Base-by-base conservation (phyloP, 2,113 vertebrate species). In the Engraulis encrasicolus region DNA sequence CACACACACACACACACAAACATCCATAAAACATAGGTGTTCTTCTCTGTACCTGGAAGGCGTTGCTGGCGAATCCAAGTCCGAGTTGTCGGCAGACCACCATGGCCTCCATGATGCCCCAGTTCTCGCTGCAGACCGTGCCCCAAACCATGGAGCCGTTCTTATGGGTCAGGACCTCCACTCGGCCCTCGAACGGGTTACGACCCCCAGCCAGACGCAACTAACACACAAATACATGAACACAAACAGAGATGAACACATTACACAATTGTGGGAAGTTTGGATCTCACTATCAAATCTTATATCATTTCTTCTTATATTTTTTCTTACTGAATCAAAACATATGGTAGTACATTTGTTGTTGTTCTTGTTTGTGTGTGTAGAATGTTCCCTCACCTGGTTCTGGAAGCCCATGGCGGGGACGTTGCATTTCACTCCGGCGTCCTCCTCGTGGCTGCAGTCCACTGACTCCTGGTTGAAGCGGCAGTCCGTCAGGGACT, bases 71-170 rank as follows among this genome's bases (percentile, higher is more conserved):
- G 0, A 98, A 99, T 0, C 98, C 98, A 82, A 98, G 89, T 58
- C 97, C 97, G 82, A 99, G 95, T 92, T 99, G 98, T 82, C 96
- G 91, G 85, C 98, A 99, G 86, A 99, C 97, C 80, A 99, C 97
- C 97, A 97, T 97, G 89, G 97, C 97, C 89, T 99, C 98, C 91
- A 97, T 92, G 0, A 96, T 97, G 61, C 97, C 94, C 98, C 98
- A 99, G 92, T 90, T 92, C 31, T 98, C 94, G 1, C 97, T 97
- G 78, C 98, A 99, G 78, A 99, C 95, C 0, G 95, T 94, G 14
- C 98, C 98, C 98, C 98, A 99, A 0, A 90, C 86, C 52, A 96
- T 89, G 0, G 95, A 96, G n/a, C 97, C 96, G 0, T 99, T 99
- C 78, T 82, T 94, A 89, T 97, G 93, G 0, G 91, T 87, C 89